Evolutionary conservation across 2,797 vertebrate species (phyloP).

Genomic region (Neostethus bicornis): DNA sequence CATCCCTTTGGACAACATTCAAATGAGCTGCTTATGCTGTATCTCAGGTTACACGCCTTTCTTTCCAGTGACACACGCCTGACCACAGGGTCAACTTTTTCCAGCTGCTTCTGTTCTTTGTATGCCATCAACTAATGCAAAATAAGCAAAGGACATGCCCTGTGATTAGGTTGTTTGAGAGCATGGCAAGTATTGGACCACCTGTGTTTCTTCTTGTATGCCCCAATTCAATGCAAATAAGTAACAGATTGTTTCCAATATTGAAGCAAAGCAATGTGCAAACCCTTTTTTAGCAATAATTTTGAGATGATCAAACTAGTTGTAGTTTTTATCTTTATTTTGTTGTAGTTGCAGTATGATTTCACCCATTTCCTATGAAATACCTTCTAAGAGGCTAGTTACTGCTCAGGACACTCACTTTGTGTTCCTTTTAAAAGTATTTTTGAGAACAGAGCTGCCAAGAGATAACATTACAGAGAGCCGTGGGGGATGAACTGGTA

Average conservation of each 20-base stretch:
- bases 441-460: constrained; percentile 46
- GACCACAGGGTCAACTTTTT: constrained; percentile 31
- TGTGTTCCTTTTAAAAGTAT: constrained; percentile 58
- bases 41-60: constrained; percentile 57
- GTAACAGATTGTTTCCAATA: constrained; percentile 11
- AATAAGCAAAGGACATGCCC: constrained; percentile 24
- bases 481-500: constrained; percentile 27
- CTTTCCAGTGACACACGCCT: constrained; percentile 38
- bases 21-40: constrained; percentile 54
- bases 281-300: constrained; percentile 17
- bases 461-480: constrained; percentile 23
- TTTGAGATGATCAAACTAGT: constrained; percentile 15
- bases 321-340: constrained; percentile 27
- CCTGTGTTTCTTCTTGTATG: background rate
- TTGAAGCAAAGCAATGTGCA: constrained; percentile 2
- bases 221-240: background rate
- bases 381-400: constrained; percentile 29
- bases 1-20: constrained; percentile 39
- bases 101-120: constrained; percentile 30
- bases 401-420: constrained; percentile 64
- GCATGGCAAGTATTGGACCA: background rate
- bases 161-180: background rate
- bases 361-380: constrained; percentile 33
- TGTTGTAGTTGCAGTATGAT: constrained; percentile 56
- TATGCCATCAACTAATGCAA: constrained; percentile 21